Evolutionary conservation across 2,888 invertebrate species (phyloP).

Genomic region (Cheilosia vulpina): DNA sequence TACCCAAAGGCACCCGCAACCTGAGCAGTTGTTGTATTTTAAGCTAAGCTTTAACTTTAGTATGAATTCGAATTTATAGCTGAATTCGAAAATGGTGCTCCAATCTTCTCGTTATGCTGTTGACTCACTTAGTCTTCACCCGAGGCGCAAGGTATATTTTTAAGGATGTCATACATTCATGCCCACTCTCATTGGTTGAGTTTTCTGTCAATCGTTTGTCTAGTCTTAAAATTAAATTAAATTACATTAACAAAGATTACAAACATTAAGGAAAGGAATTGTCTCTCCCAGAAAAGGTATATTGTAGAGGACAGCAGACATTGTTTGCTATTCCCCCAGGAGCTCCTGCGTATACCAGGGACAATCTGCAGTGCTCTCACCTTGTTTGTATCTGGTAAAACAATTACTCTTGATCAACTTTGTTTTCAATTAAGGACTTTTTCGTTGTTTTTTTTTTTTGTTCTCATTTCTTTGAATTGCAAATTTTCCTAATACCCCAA

Average conservation of each 20-base stretch:
- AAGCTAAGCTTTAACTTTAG: too few species aligned
- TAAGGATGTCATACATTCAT: too few species aligned
- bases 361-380: constrained; percentile 44
- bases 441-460: constrained; percentile 22
- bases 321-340: neutral
- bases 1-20: too few species aligned
- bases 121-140: too few species aligned
- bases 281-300: constrained; percentile 13
- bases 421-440: constrained; percentile 61
- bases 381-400: constrained; percentile 63
- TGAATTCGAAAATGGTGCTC: too few species aligned
- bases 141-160: too few species aligned
- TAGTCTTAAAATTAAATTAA: constrained; percentile 59
- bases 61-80: too few species aligned
- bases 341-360: constrained; percentile 8
- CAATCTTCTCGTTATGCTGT: too few species aligned
- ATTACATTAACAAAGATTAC: constrained; percentile 44
- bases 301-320: neutral
- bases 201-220: neutral
- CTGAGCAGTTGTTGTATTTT: too few species aligned
- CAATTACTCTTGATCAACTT: constrained; percentile 68
- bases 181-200: too few species aligned
- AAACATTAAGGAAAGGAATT: constrained; percentile 1
- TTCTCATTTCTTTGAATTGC: constrained; percentile 37
- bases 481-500: constrained; percentile 48